Evolutionary conservation across 2,113 vertebrate species (phyloP).

Genomic region (Aplodontia rufa): DNA sequence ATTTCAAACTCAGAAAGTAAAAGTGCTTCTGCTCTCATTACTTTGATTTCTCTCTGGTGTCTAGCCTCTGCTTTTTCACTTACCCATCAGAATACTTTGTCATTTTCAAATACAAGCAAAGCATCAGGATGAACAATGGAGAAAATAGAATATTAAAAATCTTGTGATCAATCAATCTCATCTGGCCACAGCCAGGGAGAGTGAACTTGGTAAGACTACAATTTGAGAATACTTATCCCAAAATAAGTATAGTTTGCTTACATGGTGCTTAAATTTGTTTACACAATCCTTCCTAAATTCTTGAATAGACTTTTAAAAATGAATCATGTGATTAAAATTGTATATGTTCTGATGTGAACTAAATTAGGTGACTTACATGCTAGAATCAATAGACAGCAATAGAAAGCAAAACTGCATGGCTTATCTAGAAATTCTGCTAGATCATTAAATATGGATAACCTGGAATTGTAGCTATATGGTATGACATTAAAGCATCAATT

Average conservation of each 20-base stretch:
- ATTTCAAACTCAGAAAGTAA: background rate
- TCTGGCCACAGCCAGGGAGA: background rate
- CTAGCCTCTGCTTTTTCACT: background rate
- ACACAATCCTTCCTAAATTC: background rate
- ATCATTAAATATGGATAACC: background rate
- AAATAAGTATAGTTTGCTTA: background rate
- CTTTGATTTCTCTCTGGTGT: background rate
- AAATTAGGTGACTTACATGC: background rate
- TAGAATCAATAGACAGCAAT: background rate
- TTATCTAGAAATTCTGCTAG: background rate
- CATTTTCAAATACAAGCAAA: background rate
- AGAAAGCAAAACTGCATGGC: background rate
- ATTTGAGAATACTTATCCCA: background rate
- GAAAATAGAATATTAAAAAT: background rate
- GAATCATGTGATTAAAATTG: background rate
- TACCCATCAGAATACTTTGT: background rate
- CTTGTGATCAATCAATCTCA: background rate
- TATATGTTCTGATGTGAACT: background rate
- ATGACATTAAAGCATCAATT: background rate
- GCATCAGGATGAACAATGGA: background rate
- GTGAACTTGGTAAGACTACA: background rate
- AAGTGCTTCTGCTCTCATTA: background rate
- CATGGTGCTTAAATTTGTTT: background rate
- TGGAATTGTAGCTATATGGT: background rate
- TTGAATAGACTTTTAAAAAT: background rate